Evolutionary conservation across 2,113 vertebrate genomes (phyloP).

Genomic region (Vulpes vulpes): DNA sequence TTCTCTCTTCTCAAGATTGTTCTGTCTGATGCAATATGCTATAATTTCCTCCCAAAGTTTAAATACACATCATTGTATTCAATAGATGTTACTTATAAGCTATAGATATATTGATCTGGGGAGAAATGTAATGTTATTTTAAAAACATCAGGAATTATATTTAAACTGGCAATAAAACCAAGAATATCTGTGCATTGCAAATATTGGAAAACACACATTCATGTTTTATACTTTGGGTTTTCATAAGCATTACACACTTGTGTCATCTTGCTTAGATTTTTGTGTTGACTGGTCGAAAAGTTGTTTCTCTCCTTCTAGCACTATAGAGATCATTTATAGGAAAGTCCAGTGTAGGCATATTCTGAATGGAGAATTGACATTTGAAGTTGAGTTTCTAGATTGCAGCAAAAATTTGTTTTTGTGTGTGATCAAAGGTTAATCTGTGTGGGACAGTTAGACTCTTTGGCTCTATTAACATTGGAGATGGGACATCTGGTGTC

Average conservation of each 20-base stretch:
- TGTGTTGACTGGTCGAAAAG: not conserved
- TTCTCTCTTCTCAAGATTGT: not conserved
- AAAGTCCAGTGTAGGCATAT: not conserved
- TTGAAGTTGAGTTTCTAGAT: constrained; percentile 16
- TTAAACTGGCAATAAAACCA: constrained; percentile 18
- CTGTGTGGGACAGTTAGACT: not conserved
- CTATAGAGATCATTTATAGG: not conserved
- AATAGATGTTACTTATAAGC: not conserved
- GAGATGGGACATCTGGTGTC: not conserved
- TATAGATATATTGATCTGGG: not conserved
- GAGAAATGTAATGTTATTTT: not conserved
- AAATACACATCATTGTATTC: constrained; percentile 10
- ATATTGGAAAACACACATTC: not conserved
- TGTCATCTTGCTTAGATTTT: not conserved
- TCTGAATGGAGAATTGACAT: constrained; percentile 19
- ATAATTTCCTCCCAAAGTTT: not conserved
- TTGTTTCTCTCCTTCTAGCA: not conserved
- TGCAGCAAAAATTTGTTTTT: not conserved
- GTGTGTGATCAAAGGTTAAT: constrained; percentile 1
- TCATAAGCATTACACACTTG: not conserved
- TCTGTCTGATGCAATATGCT: not conserved
- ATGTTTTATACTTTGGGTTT: not conserved
- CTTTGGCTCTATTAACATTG: not conserved
- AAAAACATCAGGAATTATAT: constrained; percentile 31
- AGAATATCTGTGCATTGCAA: not conserved